Evolutionary conservation across 2,797 vertebrate species (phyloP).

Genomic region (Poeciliopsis paucimaculata): DNA sequence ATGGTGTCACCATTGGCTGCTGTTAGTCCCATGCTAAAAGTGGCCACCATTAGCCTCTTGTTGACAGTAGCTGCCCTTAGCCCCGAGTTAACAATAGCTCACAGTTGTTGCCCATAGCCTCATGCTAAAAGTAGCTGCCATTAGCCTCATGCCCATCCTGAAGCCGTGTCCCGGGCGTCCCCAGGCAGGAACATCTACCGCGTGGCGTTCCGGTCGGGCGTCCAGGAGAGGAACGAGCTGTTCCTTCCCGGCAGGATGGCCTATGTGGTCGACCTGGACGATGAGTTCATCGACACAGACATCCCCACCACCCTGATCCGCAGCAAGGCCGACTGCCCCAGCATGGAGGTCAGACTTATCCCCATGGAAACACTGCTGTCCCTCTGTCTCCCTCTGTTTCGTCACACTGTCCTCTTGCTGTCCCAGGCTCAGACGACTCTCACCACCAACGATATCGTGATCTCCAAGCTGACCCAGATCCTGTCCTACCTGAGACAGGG

Average conservation of each 20-base stretch:
- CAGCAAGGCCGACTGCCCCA: conserved; percentile 97
- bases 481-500: conserved; percentile 96
- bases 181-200: conserved; percentile 93
- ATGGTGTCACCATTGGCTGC: neutral
- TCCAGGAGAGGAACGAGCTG: conserved; percentile 91
- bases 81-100: no score
- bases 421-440: conserved; percentile 95
- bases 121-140: no score
- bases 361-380: neutral
- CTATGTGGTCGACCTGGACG: conserved; percentile 96
- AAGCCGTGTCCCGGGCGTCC: neutral
- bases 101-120: no score
- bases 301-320: conserved; percentile 96
- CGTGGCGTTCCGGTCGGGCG: conserved; percentile 89
- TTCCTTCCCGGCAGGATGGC: conserved; percentile 97
- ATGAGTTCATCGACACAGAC: conserved; percentile 95
- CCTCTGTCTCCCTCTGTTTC: neutral
- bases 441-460: conserved; percentile 98
- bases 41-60: no score
- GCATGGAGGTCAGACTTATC: conserved; percentile 85
- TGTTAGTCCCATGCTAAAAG: no score
- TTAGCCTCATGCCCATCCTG: neutral
- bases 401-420: neutral
- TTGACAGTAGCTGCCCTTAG: no score
- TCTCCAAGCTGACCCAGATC: conserved; percentile 97